phyloP scores from a whole-genome alignment of 92 coral and sea anemone genomes.

The Phenganax subtilis region DNA sequence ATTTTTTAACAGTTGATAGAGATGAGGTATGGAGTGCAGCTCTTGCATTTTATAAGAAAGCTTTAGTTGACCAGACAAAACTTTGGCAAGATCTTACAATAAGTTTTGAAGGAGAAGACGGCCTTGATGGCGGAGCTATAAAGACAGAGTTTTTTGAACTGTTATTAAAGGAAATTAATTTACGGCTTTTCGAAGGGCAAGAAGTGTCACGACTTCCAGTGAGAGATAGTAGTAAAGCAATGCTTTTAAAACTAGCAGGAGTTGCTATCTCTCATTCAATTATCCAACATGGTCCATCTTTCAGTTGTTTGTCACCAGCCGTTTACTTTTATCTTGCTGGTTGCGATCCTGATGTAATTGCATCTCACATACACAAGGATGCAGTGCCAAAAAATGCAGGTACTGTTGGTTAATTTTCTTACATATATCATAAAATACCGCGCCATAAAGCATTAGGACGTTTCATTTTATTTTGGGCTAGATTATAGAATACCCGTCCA shows the following conservation, averaged over 20 bases:
- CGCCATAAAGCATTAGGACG: not conserved
- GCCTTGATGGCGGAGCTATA: constrained; percentile 52
- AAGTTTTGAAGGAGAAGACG: constrained; percentile 51
- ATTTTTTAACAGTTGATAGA: constrained; percentile 47
- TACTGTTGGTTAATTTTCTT: not conserved
- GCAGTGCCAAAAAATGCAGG: constrained; percentile 41
- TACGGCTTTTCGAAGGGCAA: constrained; percentile 45
- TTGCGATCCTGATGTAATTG: constrained; percentile 35
- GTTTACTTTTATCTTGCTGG: constrained; percentile 37
- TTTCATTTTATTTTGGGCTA: not conserved
- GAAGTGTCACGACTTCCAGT: constrained; percentile 43
- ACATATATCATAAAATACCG: too few species aligned
- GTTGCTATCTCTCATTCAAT: constrained; percentile 43
- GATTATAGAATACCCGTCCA: too few species aligned
- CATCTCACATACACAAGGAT: constrained; percentile 16
- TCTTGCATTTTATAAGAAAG: constrained; percentile 50
- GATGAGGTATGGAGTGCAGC: constrained; percentile 54
- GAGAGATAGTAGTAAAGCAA: constrained; percentile 51
- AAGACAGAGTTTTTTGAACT: constrained; percentile 51
- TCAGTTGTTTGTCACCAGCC: constrained; percentile 42
- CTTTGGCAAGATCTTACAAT: constrained; percentile 47
- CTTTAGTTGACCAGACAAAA: constrained; percentile 33
- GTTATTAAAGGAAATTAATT: constrained; percentile 41
- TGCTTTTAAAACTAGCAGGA: constrained; percentile 41
- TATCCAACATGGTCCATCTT: constrained; percentile 36